Evolutionary conservation across 2,797 vertebrate species (phyloP), one percentile per base, ranked within the genome.

Genomic region (Chrosomus eos): DNA sequence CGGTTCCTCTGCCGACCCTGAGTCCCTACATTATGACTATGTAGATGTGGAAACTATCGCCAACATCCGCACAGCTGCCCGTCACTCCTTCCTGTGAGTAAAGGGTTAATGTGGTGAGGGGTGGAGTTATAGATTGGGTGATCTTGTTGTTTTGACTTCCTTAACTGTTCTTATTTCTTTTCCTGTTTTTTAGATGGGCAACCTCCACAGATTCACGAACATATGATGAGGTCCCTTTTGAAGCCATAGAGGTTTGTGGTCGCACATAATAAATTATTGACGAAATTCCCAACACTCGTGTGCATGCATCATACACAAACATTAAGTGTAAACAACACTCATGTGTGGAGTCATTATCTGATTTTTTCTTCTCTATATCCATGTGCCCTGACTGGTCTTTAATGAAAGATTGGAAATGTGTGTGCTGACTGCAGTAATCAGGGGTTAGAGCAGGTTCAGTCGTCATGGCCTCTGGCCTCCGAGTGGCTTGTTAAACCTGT

Each of bases 11-110:
- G 94, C 95, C 0, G 95, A 97, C n/a, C 98, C 98, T 0, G 98
- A 99, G 90, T 96, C 97, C 21, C 90, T 99, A 88, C 98, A 99
- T 93, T 99, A 99, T 0, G 98, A 99, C 91, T 99, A 98, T 0
- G 97, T 98, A 81, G 98, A 99, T 0, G 97, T 99, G 94, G 98
- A 99, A 90, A 99, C 97, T 1, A 96, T 99, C 71, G 96, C 96
- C 68, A 97, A 97, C 93, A 99, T 99, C 51, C 96, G 96, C 88
- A 97, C 97, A 0, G 98, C 97, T 0, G 98, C 97, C 83, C 96
- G 97, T 60, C 95, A 97, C 92, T 89, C 86, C 33, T 90, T 89
- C 81, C 81, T 87, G 89, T 87, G 10, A 87, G 89, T 89, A 14
- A 1, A 73, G 75, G 36, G 33, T 28, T 9, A 51, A 40, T n/a